phyloP scores from a whole-genome alignment of 2,797 vertebrate genomes.

The Thripadectes ignobilis region DNA sequence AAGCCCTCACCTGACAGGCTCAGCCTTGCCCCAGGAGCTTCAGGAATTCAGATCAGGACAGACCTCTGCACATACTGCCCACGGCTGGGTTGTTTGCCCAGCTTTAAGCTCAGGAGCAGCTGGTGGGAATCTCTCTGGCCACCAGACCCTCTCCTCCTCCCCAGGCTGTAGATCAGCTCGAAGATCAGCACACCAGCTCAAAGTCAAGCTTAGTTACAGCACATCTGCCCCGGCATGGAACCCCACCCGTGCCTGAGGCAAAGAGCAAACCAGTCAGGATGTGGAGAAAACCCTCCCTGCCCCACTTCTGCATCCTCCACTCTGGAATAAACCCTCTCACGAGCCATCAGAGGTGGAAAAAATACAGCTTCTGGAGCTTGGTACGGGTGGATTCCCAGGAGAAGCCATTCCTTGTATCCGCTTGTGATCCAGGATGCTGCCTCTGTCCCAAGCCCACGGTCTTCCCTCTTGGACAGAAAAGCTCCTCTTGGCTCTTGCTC shows the following conservation, averaged over 20 bases:
- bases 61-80: not conserved
- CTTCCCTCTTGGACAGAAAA: not conserved
- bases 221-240: accelerated
- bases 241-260: not conserved
- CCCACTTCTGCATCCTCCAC: not conserved
- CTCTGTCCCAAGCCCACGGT: accelerated
- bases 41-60: not conserved
- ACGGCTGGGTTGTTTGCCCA: not conserved
- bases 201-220: not conserved
- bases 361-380: not conserved
- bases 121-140: not conserved
- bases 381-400: not conserved
- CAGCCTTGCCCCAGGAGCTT: not conserved
- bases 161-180: not conserved
- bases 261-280: not conserved
- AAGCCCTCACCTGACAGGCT: not conserved
- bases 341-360: not conserved
- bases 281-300: not conserved
- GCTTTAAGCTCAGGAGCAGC: not conserved
- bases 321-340: not conserved
- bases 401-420: not conserved
- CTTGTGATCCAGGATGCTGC: not conserved
- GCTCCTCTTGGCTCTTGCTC: not conserved
- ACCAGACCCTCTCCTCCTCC: not conserved
- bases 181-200: not conserved